Evolutionary conservation across 2,797 vertebrate genomes (phyloP).

Genomic region (Coregonus suidteri): DNA sequence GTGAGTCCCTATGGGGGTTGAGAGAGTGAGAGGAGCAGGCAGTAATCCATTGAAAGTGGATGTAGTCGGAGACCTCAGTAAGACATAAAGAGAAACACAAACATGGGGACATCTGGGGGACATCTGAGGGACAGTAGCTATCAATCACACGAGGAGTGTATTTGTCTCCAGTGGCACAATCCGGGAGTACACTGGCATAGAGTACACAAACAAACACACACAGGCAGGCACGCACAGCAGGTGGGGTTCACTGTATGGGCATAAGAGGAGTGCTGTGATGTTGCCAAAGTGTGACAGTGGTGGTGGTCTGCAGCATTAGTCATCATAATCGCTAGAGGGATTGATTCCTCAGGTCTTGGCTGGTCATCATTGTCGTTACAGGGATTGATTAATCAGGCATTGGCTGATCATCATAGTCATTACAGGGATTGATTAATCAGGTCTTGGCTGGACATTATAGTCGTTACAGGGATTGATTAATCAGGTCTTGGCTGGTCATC

Average conservation of each 20-base stretch:
- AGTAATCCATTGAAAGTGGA: slow-evolving; percentile 47
- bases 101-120: slow-evolving; percentile 32
- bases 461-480: too few relatives aligned
- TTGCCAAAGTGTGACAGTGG: neutral
- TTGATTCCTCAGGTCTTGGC: neutral
- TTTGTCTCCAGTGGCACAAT: neutral
- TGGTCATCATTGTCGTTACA: neutral
- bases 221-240: slow-evolving; percentile 7
- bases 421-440: too few relatives aligned
- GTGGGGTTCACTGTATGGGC: neutral
- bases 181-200: neutral
- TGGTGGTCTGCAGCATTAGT: neutral
- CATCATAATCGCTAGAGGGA: neutral
- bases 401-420: neutral
- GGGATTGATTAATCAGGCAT: neutral
- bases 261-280: neutral
- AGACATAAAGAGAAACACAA: slow-evolving; percentile 42
- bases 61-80: slow-evolving; percentile 35
- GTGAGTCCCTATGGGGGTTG: slow-evolving; percentile 49
- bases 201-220: slow-evolving; percentile 13
- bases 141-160: slow-evolving; percentile 36
- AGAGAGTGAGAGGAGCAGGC: slow-evolving; percentile 45
- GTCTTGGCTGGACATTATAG: too few relatives aligned
- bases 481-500: too few relatives aligned
- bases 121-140: slow-evolving; percentile 52